Base-by-base conservation (phyloP, 1,140 invertebrate species). In the Monomorium pharaonis region DNA sequence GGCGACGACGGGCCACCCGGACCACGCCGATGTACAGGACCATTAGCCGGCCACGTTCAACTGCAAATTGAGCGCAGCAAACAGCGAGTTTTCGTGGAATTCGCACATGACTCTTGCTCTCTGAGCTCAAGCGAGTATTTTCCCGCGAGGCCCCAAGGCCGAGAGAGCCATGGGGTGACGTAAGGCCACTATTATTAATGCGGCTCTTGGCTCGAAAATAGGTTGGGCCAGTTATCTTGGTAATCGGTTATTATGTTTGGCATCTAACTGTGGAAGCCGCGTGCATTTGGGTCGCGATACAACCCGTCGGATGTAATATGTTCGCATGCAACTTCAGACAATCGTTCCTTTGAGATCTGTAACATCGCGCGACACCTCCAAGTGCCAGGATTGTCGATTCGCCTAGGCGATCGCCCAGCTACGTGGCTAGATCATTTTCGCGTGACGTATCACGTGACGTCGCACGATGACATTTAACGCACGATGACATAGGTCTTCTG, bases 201-300 rank as follows among this genome's bases (percentile, higher is more conserved):
- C 90, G 87, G 72, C 89, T 93, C 92, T 94, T 93, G 91, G 94
- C 94, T 94, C 92, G 92, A 92, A 93, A 94, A 94, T 93, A 94
- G 92, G 90, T 69, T 89, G 90, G 89, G 91, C 89, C 90, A 92
- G 92, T 94, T 94, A 94, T 94, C 94, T 94, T 91, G 81, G 93
- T 93, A 93, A 94, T 94, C 92, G 91, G 93, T 94, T 94, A 94
- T 94, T 94, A 94, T 92, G 92, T 93, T 94, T 94, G 92, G 92
- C 93, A 92, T 93, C 84, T 93, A 89, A 91, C 88, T 84, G 89
- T 86, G 86, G 89, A 91, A 90, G 90, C 84, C 44, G 88, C 80
- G 86, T 84, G 42, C 70, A 74, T 85, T 84, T 77, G 65, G 76
- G 70, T 75, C 69, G 51, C 72, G 77, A 89, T 76, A 80, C 78